These are phyloP conservation scores for Leptosomus discolor DNA, from an alignment of 2,113 vertebrate species.

Conservation along the genomic window DNA sequence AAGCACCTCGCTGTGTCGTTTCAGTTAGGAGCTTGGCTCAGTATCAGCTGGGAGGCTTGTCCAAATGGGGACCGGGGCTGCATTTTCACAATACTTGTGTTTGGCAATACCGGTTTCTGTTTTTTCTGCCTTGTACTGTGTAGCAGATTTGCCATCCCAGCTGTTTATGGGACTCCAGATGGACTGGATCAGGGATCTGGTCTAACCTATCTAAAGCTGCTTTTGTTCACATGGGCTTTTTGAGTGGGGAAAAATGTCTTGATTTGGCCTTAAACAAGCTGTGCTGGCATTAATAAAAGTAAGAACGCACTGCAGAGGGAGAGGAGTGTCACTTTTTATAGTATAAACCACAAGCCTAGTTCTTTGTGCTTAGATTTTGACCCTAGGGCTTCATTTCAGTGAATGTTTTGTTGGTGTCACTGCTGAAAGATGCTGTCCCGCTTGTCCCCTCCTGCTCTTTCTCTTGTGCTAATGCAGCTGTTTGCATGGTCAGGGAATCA, in stretches of 20 bases:
- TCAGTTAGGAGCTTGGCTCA: neutral
- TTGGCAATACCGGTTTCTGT: neutral
- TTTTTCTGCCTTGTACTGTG: neutral
- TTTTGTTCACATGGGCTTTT: neutral
- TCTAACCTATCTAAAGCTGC: neutral
- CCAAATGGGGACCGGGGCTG: rapidly evolving
- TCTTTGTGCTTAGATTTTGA: neutral
- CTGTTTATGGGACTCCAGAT: neutral
- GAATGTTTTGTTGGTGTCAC: neutral
- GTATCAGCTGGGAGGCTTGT: neutral
- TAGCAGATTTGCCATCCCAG: neutral
- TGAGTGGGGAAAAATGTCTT: neutral
- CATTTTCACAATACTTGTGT: neutral
- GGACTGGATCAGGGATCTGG: neutral
- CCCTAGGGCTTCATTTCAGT: neutral
- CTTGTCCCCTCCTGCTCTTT: neutral
- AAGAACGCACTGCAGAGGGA: neutral
- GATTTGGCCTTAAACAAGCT: neutral
- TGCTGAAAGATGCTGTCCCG: neutral
- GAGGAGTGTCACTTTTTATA: neutral
- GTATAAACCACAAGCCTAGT: neutral
- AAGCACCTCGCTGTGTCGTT: neutral
- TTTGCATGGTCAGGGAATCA: neutral
- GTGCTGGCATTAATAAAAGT: neutral
- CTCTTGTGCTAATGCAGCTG: neutral